Evolutionary conservation across 2,797 vertebrate genomes (phyloP).

Genomic region (Austrolebias charrua): DNA sequence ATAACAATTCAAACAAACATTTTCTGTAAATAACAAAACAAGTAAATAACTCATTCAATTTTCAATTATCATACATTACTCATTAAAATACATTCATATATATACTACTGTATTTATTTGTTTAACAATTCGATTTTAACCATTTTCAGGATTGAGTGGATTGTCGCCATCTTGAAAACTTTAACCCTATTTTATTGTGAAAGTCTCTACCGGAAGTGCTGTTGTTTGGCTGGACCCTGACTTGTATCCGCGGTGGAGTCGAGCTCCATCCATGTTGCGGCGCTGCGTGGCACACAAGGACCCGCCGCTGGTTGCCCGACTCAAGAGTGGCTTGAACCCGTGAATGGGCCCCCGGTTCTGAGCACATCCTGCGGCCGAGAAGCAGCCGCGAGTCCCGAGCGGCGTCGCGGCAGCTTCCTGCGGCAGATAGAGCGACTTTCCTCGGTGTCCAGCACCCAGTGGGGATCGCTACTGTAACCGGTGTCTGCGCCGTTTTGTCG

Average conservation of each 20-base stretch:
- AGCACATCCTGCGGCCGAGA: slow-evolving; percentile 16
- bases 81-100: too few species aligned
- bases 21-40: too few species aligned
- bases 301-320: slow-evolving; percentile 27
- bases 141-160: too few species aligned
- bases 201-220: slow-evolving; percentile 29
- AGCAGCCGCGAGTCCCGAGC: slow-evolving; percentile 18
- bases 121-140: too few species aligned
- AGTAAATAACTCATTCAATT: too few species aligned
- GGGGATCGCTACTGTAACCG: slow-evolving; percentile 54
- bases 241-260: slow-evolving; percentile 38
- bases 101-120: too few species aligned
- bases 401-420: slow-evolving; percentile 32
- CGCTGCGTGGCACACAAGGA: slow-evolving; percentile 74
- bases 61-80: too few species aligned
- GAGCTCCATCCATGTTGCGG: slow-evolving; percentile 60
- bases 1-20: too few species aligned
- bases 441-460: slow-evolving; percentile 34
- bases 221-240: slow-evolving; percentile 22
- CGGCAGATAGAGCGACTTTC: slow-evolving; percentile 38
- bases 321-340: slow-evolving; percentile 25
- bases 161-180: too few species aligned
- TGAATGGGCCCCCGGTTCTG: slow-evolving; percentile 24
- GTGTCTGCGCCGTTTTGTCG: slow-evolving; percentile 18
- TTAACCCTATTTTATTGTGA: slow-evolving; percentile 51